Conservation (phyloP, 2,888 invertebrate species). For the Tenthredo livida region DNA sequence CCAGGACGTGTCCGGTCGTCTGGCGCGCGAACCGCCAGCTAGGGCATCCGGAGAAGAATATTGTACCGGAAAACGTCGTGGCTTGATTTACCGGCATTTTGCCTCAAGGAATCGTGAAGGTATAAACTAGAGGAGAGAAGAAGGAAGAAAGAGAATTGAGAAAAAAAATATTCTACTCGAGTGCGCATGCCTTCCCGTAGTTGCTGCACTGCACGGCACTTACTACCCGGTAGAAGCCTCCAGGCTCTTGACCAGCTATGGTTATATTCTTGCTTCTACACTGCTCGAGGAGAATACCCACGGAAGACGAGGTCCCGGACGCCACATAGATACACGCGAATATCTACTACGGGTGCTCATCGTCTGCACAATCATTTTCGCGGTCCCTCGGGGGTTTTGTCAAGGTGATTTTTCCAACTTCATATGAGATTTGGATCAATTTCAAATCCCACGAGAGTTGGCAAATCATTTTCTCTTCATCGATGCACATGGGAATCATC, state of each 20-base stretch:
- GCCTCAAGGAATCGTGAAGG: slow-evolving; percentile 60
- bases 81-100: slow-evolving; percentile 61
- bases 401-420: not conserved
- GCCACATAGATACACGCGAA: slow-evolving; percentile 29
- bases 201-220: slow-evolving; percentile 30
- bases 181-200: slow-evolving; percentile 46
- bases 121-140: slow-evolving; percentile 59
- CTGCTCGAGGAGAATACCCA: slow-evolving; percentile 8
- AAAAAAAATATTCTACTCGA: slow-evolving; percentile 58
- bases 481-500: not conserved
- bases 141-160: slow-evolving; percentile 52
- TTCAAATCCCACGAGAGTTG: not conserved
- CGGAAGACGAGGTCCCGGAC: slow-evolving; percentile 38
- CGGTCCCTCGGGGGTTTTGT: not conserved
- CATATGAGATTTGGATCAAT: not conserved
- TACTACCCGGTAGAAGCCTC: slow-evolving; percentile 52
- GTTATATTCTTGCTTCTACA: slow-evolving; percentile 59
- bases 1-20: slow-evolving; percentile 24
- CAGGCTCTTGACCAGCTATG: slow-evolving; percentile 54
- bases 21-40: slow-evolving; percentile 36
- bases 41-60: slow-evolving; percentile 38
- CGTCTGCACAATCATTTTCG: not conserved
- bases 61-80: slow-evolving; percentile 59
- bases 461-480: not conserved
- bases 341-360: slow-evolving; percentile 35